Conservation (phyloP, 2,888 invertebrate species). For the Hyles lineata region DNA sequence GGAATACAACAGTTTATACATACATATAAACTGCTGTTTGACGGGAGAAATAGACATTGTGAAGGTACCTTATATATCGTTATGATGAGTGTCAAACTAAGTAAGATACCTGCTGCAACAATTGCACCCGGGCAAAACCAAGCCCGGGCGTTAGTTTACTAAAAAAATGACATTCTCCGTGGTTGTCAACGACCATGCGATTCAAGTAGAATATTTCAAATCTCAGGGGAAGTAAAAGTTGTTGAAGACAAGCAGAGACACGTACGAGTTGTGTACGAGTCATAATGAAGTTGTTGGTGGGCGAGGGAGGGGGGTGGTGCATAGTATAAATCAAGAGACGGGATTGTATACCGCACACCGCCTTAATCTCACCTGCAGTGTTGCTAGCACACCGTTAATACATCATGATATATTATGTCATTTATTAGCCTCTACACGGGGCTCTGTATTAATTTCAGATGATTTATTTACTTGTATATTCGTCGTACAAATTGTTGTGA, state of each 20-base stretch:
- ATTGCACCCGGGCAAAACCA: too few relatives aligned
- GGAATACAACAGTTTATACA: too few relatives aligned
- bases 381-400: constrained; percentile 61
- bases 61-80: too few relatives aligned
- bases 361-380: constrained; percentile 71
- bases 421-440: constrained; percentile 59
- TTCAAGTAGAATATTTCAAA: neutral
- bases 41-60: too few relatives aligned
- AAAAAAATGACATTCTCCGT: too few relatives aligned
- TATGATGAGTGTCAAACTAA: too few relatives aligned
- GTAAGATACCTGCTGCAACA: too few relatives aligned
- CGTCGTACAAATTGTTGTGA: constrained; percentile 35
- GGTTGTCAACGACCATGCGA: too few relatives aligned
- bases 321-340: constrained; percentile 63
- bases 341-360: constrained; percentile 55
- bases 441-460: constrained; percentile 49
- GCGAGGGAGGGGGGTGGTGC: constrained; percentile 45
- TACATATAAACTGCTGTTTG: too few relatives aligned
- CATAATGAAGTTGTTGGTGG: constrained; percentile 49
- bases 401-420: constrained; percentile 72
- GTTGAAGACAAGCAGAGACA: constrained; percentile 31
- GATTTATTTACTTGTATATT: constrained; percentile 44
- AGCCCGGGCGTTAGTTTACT: too few relatives aligned
- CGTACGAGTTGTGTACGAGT: constrained; percentile 51
- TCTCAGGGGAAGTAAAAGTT: neutral